Conservation (phyloP, 1,140 invertebrate genomes). For the Pseudomyrmex pallidus region DNA sequence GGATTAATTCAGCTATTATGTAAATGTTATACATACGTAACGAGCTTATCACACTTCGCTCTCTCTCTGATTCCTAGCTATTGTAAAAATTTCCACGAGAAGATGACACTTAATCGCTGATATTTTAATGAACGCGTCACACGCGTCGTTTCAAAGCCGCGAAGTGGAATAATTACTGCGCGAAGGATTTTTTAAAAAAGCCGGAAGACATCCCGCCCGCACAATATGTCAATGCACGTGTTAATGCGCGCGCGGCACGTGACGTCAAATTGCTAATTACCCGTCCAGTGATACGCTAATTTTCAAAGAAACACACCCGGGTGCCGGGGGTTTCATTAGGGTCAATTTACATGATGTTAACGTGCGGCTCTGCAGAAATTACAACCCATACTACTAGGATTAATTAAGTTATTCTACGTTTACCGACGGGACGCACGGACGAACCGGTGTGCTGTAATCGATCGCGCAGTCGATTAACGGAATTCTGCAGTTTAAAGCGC, state of each 20-base stretch:
- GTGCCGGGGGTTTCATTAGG: conserved; percentile 36
- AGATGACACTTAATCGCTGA: neutral
- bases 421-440: neutral
- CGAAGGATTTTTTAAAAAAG: neutral
- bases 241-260: neutral
- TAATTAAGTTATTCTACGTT: conserved; percentile 36
- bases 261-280: conserved; percentile 38
- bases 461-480: conserved; percentile 5
- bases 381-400: conserved; percentile 19
- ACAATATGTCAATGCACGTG: neutral
- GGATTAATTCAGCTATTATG: too few species aligned
- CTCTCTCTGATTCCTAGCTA: too few species aligned
- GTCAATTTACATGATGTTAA: conserved; percentile 47
- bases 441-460: neutral
- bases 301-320: conserved; percentile 29
- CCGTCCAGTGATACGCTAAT: conserved; percentile 12
- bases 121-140: neutral
- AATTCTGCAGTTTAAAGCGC: neutral
- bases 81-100: neutral
- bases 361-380: conserved; percentile 16
- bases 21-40: too few species aligned
- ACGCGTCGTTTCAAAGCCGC: neutral
- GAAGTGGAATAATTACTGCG: neutral
- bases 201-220: neutral
- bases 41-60: too few species aligned